phyloP scores from a whole-genome alignment of 1,140 invertebrate genomes.

The Heliconius hewitsoni region DNA sequence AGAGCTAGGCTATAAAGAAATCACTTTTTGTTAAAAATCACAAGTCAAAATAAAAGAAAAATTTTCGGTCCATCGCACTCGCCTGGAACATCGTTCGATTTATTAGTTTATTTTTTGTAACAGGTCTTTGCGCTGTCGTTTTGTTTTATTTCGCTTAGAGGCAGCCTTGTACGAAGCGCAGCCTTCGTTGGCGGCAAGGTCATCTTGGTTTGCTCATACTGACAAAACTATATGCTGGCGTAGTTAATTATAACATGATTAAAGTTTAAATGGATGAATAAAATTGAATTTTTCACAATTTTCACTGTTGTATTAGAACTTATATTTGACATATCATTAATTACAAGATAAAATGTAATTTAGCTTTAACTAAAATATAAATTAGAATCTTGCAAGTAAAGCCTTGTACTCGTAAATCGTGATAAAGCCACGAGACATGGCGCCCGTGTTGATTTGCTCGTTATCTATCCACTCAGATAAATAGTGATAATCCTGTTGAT shows the following conservation, averaged over 20 bases:
- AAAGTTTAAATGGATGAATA: neutral
- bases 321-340: neutral
- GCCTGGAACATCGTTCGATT: slow-evolving; percentile 56
- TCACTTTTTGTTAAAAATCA: slow-evolving; percentile 18
- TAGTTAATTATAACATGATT: slow-evolving; percentile 9
- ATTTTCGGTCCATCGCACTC: slow-evolving; percentile 54
- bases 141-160: slow-evolving; percentile 57
- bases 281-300: neutral
- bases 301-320: neutral
- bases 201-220: slow-evolving; percentile 54
- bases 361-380: neutral
- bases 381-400: slow-evolving; percentile 24
- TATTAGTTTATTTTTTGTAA: slow-evolving; percentile 69
- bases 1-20: neutral
- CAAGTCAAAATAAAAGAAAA: slow-evolving; percentile 39
- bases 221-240: slow-evolving; percentile 31
- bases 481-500: slow-evolving; percentile 67
- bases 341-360: neutral
- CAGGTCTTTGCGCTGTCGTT: slow-evolving; percentile 64
- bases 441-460: slow-evolving; percentile 49
- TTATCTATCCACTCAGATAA: slow-evolving; percentile 49
- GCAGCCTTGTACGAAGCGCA: slow-evolving; percentile 65
- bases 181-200: slow-evolving; percentile 77
- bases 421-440: slow-evolving; percentile 42
- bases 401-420: slow-evolving; percentile 21